Evolutionary conservation across 2,888 invertebrate species (phyloP), one percentile per base, ranked within the genome.

Genomic region (Mylabris sibirica): DNA sequence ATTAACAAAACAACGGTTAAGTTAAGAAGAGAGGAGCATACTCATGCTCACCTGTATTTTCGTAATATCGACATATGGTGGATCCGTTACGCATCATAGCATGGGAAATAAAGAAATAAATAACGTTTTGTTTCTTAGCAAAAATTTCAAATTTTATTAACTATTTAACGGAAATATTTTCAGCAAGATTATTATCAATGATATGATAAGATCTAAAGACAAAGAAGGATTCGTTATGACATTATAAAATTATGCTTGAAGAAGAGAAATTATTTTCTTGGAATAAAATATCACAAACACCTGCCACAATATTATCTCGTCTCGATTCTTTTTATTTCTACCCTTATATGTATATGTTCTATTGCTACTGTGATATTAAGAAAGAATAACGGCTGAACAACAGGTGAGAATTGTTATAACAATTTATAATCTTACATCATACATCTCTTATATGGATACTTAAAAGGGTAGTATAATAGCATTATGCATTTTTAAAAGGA

Each of bases 31-130:
- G 62, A 61, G 44, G 26, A 57, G 26, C 24, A 57, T 26, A 14
- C 6, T 57, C 30, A 30, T 68, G 73, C 73, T 77, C 81, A 81
- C 82, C 81, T 81, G 81, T 57, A 22, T 57, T 57, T 26, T 53
- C 0, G 53, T 57, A 57, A 62, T n/a, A n/a, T 68, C 78, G 79
- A 76, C 84, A 84, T 83, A 79, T 84, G 84, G 82, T 76, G 72
- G 74, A 81, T 81, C 80, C 83, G 84, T 84, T 84, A 83, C 82
- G 83, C 79, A 76, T 81, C 76, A 82, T 77, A 79, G 81, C 80
- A 77, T 81, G 82, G 80, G 82, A 82, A 82, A 79, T 73, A 76
- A 67, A 64, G 60, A 69, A 69, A 63, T 77, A 30, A 30, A 4
- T n/a, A 80, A 80, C 79, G 78, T 76, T 75, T 79, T 77, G 78